Base-by-base conservation (phyloP, 2,113 vertebrate species). In the Sterna hirundo region DNA sequence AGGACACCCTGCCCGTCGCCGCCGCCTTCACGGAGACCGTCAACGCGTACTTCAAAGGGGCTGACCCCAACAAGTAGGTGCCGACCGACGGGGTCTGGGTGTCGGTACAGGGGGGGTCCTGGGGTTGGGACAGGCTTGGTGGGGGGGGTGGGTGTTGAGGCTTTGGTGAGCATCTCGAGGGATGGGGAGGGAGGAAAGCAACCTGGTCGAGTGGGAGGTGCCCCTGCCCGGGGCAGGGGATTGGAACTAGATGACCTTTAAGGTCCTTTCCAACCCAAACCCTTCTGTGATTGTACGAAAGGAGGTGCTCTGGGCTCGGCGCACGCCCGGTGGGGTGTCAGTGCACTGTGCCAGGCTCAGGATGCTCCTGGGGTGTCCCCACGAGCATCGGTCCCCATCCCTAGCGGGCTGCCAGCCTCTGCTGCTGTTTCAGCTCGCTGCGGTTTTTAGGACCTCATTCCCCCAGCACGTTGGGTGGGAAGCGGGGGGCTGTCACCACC, bases 11-110 rank as follows among this genome's bases (percentile, higher is more conserved):
- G 40, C 99, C 99, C 6, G 99, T 99, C 47, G 99, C 99, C 7
- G 99, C 99, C 20, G 99, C 99, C 92, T 99, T 99, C 98, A 99
- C 99, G 8, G 99, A 99, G 94, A 99, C 99, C 1, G 99, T 99
- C 97, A 99, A 99, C 38, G 99, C 99, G 10, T 99, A 99, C 96
- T 99, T 99, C 97, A 99, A 99, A 98, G 99, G 99, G 95, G 99
- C 99, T 2, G 99, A 99, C 96, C 99, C 99, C 62, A 99, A 98
- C 98, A 99, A 99, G 99, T 99, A 98, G 90, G 99, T 88, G 70
- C 60, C 0, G 2, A 8, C 5, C 2, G 1, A 23, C 0, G 0
- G 46, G 32, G 5, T 25, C 14, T 15, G 34, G n/a, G 15, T 12
- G 74, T 21, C 2, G 1, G 5, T 22, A 14, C 0, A 2, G 23